Conservation (phyloP, 1,140 invertebrate species). For the Trissolcus basalis region DNA sequence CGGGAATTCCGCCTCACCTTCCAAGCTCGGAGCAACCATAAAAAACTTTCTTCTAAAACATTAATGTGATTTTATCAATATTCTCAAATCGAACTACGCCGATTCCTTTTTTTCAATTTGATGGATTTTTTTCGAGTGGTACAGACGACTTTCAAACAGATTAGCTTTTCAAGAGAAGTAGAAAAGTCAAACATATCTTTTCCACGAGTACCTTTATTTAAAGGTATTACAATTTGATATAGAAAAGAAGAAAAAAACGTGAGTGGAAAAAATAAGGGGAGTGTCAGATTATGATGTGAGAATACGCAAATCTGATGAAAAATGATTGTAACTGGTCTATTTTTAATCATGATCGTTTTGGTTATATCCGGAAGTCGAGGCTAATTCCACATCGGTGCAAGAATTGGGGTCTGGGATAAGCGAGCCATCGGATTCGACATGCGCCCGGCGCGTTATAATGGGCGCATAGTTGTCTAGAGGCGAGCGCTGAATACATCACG, state of each 20-base stretch:
- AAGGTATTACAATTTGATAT: background rate
- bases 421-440: slow-evolving; percentile 50
- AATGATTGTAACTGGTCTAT: slow-evolving; percentile 39
- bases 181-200: too few relatives aligned
- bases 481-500: slow-evolving; percentile 63
- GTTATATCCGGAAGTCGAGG: slow-evolving; percentile 46
- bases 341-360: slow-evolving; percentile 36
- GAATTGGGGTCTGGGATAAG: slow-evolving; percentile 58
- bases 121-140: too few relatives aligned
- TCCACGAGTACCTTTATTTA: too few relatives aligned
- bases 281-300: slow-evolving; percentile 2
- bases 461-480: slow-evolving; percentile 51
- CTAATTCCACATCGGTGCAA: slow-evolving; percentile 54
- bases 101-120: too few relatives aligned
- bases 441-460: slow-evolving; percentile 48
- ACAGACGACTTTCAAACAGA: too few relatives aligned
- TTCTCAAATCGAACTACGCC: too few relatives aligned
- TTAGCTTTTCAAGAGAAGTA: too few relatives aligned
- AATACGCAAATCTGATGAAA: slow-evolving; percentile 28
- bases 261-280: slow-evolving; percentile 2
- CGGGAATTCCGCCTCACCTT: too few relatives aligned
- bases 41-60: too few relatives aligned
- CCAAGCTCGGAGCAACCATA: too few relatives aligned
- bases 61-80: too few relatives aligned
- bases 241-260: background rate